These are phyloP conservation scores for Hiodon tergisus DNA, from an alignment of 2,113 vertebrate genomes.

Conservation along the genomic window DNA sequence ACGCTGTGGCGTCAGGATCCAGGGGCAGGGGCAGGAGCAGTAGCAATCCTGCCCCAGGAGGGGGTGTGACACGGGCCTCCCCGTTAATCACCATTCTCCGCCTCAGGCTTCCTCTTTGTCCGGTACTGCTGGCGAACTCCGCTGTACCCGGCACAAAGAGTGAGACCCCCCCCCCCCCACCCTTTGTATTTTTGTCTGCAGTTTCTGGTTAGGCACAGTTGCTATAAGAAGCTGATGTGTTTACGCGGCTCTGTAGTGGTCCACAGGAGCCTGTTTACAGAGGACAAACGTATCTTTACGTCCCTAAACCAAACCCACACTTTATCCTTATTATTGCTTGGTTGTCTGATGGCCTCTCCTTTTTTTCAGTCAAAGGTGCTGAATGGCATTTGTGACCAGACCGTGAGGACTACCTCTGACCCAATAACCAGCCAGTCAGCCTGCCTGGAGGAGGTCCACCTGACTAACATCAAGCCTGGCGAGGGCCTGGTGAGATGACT, in stretches of 20 bases:
- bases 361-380: constrained; percentile 76
- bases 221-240: not conserved
- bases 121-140: constrained; percentile 15
- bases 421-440: constrained; percentile 73
- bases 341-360: not conserved
- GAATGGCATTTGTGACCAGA: constrained; percentile 86
- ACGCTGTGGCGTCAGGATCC: not conserved
- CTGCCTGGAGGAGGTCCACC: constrained; percentile 80
- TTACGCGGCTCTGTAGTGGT: not conserved
- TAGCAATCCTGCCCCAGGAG: not conserved
- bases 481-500: constrained; percentile 82
- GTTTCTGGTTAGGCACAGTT: too few relatives aligned
- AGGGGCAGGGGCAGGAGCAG: not conserved
- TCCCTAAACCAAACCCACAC: too few relatives aligned
- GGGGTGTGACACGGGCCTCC: not conserved
- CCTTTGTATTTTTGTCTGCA: not conserved
- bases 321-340: not conserved
- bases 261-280: not conserved
- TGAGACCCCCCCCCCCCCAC: not conserved
- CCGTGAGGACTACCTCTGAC: constrained; percentile 69
- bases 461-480: constrained; percentile 76
- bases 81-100: constrained; percentile 57
- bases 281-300: too few relatives aligned
- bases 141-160: not conserved
- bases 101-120: constrained; percentile 38